A percentile compares a stretch with the other conserved stretches of the same genome.
Evolutionary conservation across 2,113 vertebrate species (phyloP).

Genomic region (Cebidichthys violaceus): DNA sequence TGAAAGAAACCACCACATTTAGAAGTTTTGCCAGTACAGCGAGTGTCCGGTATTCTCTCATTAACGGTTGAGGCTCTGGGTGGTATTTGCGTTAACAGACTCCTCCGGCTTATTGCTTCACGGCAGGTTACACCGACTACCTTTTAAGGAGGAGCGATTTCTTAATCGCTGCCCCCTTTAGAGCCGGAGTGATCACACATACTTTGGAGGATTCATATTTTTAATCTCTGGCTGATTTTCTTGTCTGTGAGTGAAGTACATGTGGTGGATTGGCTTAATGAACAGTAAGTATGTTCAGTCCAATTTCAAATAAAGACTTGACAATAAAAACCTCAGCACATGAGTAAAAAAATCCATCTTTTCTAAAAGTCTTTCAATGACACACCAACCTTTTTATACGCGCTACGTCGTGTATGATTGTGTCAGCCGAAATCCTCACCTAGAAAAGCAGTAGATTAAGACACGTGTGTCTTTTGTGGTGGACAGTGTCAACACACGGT

Average conservation of each 20-base stretch:
- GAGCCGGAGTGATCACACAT: not conserved
- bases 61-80: not conserved
- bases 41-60: too few species aligned
- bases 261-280: not conserved
- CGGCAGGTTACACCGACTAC: not conserved
- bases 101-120: not conserved
- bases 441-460: not conserved
- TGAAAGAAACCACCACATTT: too few species aligned
- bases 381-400: not conserved
- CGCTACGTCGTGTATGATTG: not conserved
- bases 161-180: not conserved
- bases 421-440: not conserved
- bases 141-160: not conserved
- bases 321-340: not conserved
- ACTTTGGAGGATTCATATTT: constrained; percentile 14
- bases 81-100: not conserved
- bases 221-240: not conserved
- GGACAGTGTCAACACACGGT: constrained; percentile 18
- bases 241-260: not conserved
- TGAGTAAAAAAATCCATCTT: not conserved
- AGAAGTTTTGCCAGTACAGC: too few species aligned
- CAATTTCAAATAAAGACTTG: not conserved
- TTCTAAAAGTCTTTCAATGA: not conserved
- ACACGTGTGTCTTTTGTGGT: not conserved
- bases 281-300: not conserved